phyloP scores from a whole-genome alignment of 2,113 vertebrate species.

The Lampris megalopsis region DNA sequence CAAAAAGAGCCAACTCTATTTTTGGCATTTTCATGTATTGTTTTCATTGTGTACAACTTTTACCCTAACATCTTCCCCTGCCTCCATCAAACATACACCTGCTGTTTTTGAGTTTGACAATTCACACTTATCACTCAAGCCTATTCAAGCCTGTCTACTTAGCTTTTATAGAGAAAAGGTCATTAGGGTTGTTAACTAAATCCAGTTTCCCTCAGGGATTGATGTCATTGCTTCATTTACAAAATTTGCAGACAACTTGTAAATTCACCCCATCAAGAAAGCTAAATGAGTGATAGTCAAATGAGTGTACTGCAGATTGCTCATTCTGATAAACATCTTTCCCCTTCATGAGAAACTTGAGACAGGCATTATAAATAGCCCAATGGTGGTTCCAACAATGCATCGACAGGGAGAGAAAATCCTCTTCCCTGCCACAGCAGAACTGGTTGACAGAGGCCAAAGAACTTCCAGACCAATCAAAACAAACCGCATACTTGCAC shows the following conservation, averaged over 20 bases:
- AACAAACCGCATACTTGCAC: constrained; percentile 74
- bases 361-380: constrained; percentile 63
- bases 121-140: constrained; percentile 8
- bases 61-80: background rate
- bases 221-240: background rate
- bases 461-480: constrained; percentile 77
- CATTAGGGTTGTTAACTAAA: background rate
- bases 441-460: constrained; percentile 64
- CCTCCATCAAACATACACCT: constrained; percentile 2
- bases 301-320: background rate
- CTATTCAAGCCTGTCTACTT: background rate
- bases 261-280: constrained; percentile 2
- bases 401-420: constrained; percentile 38
- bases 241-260: background rate
- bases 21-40: constrained; percentile 21
- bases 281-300: background rate
- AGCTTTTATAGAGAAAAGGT: background rate
- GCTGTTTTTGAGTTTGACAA: constrained; percentile 37
- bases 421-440: constrained; percentile 50
- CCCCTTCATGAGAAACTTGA: constrained; percentile 18
- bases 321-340: constrained; percentile 38
- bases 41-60: constrained; percentile 11
- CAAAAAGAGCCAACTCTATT: constrained; percentile 24
- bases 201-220: background rate
- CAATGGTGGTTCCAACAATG: constrained; percentile 35